Conservation (phyloP, 2,113 vertebrate genomes). For the Heliornis fulica region DNA sequence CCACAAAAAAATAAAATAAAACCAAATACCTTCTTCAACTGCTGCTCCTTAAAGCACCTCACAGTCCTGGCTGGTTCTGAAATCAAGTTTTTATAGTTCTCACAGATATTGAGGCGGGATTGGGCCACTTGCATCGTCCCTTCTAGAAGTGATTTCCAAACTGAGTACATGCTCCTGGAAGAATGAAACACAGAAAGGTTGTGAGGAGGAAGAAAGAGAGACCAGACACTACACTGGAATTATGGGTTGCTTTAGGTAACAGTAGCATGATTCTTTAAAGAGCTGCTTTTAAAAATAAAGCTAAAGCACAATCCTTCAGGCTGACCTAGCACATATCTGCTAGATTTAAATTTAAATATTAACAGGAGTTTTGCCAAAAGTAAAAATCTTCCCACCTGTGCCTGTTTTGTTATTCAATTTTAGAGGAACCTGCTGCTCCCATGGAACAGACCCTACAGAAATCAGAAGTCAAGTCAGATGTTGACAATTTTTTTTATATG, state of each 20-base stretch:
- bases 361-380: not conserved
- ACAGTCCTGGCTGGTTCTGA: conserved; percentile 93
- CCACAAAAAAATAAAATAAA: not conserved
- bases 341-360: too few species aligned
- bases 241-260: rapidly evolving
- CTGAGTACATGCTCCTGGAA: conserved; percentile 91
- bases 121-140: conserved; percentile 95
- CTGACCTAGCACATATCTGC: not conserved
- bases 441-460: not conserved
- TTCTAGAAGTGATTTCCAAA: conserved; percentile 95
- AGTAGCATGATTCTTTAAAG: not conserved
- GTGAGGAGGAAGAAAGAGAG: not conserved
- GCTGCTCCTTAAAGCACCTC: conserved; percentile 95
- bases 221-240: not conserved
- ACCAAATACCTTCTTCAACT: conserved; percentile 88
- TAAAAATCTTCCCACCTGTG: not conserved
- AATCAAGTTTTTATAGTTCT: conserved; percentile 95
- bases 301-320: not conserved
- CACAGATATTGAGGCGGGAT: conserved; percentile 92
- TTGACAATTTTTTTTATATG: rapidly evolving
- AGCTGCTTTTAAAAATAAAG: not conserved
- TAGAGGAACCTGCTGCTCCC: not conserved
- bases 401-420: not conserved
- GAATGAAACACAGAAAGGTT: not conserved
- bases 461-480: not conserved